These are phyloP conservation scores for Emydocephalus ijimae DNA, from an alignment of 2,113 vertebrate genomes.

Conservation along the genomic window DNA sequence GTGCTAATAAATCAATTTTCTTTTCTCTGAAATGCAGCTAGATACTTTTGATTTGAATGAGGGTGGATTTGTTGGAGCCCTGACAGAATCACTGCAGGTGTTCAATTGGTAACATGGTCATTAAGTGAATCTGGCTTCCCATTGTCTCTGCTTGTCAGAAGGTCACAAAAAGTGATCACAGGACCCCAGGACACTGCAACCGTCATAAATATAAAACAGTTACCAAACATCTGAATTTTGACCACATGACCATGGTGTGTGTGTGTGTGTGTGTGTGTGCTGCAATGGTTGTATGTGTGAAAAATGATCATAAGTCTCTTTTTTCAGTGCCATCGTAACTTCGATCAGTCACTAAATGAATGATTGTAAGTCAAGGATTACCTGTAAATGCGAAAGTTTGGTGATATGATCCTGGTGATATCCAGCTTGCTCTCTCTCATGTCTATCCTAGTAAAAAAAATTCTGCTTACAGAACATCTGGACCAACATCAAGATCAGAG, in stretches of 20 bases:
- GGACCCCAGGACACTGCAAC: background rate
- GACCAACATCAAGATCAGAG: conserved; percentile 37
- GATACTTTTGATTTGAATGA: too few relatives aligned
- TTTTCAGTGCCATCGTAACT: background rate
- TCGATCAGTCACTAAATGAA: background rate
- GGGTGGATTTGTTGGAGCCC: too few relatives aligned
- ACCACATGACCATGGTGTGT: background rate
- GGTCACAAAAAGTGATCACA: background rate
- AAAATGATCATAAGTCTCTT: background rate
- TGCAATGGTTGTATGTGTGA: background rate
- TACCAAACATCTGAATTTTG: background rate
- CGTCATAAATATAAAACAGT: background rate
- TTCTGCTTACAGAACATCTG: conserved; percentile 50
- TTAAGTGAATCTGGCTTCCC: background rate
- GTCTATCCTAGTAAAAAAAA: conserved; percentile 1
- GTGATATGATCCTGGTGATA: background rate
- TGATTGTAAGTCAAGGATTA: rapidly evolving
- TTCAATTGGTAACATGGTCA: background rate
- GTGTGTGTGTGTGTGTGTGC: too few relatives aligned
- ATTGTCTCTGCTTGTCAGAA: background rate
- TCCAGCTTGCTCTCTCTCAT: background rate
- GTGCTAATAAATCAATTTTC: too few relatives aligned
- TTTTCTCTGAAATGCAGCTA: too few relatives aligned
- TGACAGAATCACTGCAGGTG: background rate
- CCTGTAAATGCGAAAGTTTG: background rate